Evolutionary conservation across 2,888 invertebrate genomes (phyloP), one percentile per base, ranked within the genome.

Genomic region (Hirudinaria manillensis): DNA sequence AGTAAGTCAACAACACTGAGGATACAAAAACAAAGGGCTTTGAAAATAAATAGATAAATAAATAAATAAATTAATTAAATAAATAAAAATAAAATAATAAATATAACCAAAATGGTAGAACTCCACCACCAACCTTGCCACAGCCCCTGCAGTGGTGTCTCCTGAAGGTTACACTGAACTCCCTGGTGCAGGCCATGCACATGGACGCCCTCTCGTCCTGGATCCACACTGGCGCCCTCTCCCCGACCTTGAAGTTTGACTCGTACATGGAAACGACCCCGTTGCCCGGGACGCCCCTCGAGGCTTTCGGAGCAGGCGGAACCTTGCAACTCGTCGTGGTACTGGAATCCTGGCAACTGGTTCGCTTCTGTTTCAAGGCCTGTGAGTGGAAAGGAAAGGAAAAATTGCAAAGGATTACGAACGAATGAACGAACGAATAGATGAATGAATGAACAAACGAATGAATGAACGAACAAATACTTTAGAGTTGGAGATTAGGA

Each of bases 131-230:
- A 21, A 89, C 89, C 84, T 89, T 89, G 75, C 90, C 90, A 85
- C 90, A 90, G 53, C 89, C 88, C 79, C 90, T 84, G 80, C 90
- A 90, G 82, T 90, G 90, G 81, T 90, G 90, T 77, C 90, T 86
- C 76, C 90, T 86, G 83, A 89, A 89, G 78, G 89, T 88, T 19
- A 89, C 87, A 1, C 89, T 89, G 82, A 90, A 90, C 80, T 88
- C 88, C 21, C 87, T 86, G 19, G 88, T 88, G 83, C 90, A 90
- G 38, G 88, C 83, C 86, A 89, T 89, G 81, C 90, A 90, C 87
- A 89, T 89, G 2, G 89, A 89, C 2, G 89, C 89, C 51, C 88
- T 83, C n/a, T 85, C 83, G 81, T 89, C 89, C 24, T 88, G 88
- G 56, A 88, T 86, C 89, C 89, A 89, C 29, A 89, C 86, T 0